Evolutionary conservation across 2,797 vertebrate genomes (phyloP).

Genomic region (Anableps anableps): DNA sequence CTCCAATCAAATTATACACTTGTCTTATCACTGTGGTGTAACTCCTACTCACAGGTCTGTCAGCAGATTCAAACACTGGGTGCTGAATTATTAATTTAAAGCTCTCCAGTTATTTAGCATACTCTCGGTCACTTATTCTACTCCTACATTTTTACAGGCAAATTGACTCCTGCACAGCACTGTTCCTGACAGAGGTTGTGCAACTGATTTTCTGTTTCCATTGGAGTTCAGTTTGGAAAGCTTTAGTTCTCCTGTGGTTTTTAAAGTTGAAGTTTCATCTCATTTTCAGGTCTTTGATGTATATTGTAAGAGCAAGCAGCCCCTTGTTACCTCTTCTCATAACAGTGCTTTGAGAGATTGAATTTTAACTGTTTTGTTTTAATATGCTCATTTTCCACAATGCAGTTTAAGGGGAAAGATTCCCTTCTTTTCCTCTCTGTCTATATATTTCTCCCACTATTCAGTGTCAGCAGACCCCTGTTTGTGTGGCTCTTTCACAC

Average conservation of each 20-base stretch:
- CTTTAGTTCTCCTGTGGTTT: conserved; percentile 32
- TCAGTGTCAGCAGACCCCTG: conserved; percentile 60
- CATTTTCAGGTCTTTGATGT: conserved; percentile 64
- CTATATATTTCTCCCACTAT: conserved; percentile 25
- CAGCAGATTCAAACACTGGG: conserved; percentile 36
- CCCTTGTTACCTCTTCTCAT: conserved; percentile 56
- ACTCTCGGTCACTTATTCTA: conserved; percentile 34
- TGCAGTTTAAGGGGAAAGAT: conserved; percentile 22
- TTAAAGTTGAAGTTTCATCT: conserved; percentile 53
- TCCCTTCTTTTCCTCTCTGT: not conserved
- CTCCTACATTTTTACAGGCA: conserved; percentile 15
- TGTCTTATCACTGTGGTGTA: conserved; percentile 7
- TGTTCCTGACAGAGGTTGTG: conserved; percentile 37
- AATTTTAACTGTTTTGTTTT: conserved; percentile 50
- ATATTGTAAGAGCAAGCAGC: conserved; percentile 67
- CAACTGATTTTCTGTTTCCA: conserved; percentile 43
- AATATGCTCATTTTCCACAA: conserved; percentile 59
- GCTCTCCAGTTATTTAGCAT: conserved; percentile 30
- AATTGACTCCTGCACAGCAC: not conserved
- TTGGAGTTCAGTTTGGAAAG: conserved; percentile 32
- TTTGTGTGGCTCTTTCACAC: conserved; percentile 58
- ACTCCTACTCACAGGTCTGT: conserved; percentile 19
- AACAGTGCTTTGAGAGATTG: conserved; percentile 48
- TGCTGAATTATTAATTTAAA: conserved; percentile 43
- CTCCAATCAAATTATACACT: conserved; percentile 6